These are phyloP conservation scores for Scaeva pyrastri DNA, from an alignment of 2,888 invertebrate species.

Conservation along the genomic window DNA sequence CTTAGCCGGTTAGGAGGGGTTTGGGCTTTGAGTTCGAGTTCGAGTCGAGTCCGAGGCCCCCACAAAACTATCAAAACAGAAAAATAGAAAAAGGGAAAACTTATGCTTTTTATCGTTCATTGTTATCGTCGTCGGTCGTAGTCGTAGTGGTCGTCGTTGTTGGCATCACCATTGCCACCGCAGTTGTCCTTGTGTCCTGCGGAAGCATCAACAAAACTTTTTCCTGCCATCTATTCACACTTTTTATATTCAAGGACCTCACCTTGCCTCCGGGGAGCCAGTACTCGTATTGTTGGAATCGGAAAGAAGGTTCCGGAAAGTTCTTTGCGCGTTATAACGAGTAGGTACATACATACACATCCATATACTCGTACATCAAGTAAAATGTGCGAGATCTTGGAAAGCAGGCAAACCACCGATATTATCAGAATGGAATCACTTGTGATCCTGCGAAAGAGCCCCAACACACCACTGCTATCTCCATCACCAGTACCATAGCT, in stretches of 20 bases:
- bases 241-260: slow-evolving; percentile 27
- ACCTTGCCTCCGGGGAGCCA: slow-evolving; percentile 3
- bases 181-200: slow-evolving; percentile 55
- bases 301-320: slow-evolving; percentile 9
- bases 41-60: not conserved
- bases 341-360: not conserved
- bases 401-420: slow-evolving; percentile 55
- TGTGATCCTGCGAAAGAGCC: slow-evolving; percentile 41
- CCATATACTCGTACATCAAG: too few species aligned
- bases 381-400: slow-evolving; percentile 47
- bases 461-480: not conserved
- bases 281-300: not conserved
- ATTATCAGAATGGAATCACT: slow-evolving; percentile 49
- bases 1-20: slow-evolving; percentile 10
- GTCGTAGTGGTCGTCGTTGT: not conserved
- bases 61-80: slow-evolving; percentile 48
- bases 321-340: slow-evolving; percentile 18
- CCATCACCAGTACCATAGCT: not conserved
- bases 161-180: not conserved
- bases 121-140: slow-evolving; percentile 17
- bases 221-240: slow-evolving; percentile 19
- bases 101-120: slow-evolving; percentile 62
- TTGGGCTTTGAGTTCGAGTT: too few species aligned
- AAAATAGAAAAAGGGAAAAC: slow-evolving; percentile 39
- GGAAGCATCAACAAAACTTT: slow-evolving; percentile 62